Evolutionary conservation across 2,113 vertebrate genomes (phyloP).

Genomic region (Sander lucioperca): DNA sequence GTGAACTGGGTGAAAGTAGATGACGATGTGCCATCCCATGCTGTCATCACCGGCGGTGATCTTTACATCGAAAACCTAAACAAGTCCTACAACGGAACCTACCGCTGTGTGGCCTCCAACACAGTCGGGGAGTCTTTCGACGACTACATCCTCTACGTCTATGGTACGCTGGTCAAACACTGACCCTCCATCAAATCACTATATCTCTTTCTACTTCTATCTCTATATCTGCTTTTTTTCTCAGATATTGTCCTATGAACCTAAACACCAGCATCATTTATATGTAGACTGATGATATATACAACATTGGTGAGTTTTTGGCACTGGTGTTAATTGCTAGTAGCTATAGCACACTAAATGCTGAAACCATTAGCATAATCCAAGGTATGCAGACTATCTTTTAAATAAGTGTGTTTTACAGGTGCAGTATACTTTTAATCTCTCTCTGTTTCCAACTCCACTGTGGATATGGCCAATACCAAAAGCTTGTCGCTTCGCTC

Average conservation of each 20-base stretch:
- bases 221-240: neutral
- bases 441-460: neutral
- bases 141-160: constrained; percentile 98
- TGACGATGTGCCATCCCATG: constrained; percentile 95
- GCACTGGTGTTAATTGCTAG: constrained; percentile 7
- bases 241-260: neutral
- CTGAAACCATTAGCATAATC: neutral
- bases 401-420: constrained; percentile 9
- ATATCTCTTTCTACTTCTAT: neutral
- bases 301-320: constrained; percentile 4
- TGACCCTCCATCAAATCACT: neutral
- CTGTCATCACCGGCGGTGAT: constrained; percentile 91
- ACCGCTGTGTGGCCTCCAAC: constrained; percentile 96
- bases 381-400: constrained; percentile 7
- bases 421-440: neutral
- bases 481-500: neutral
- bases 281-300: constrained; percentile 21
- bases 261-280: constrained; percentile 3
- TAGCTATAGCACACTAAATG: constrained; percentile 28
- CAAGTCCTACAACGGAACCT: constrained; percentile 99
- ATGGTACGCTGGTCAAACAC: constrained; percentile 87
- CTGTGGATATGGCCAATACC: neutral
- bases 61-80: constrained; percentile 97
- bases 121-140: constrained; percentile 92
- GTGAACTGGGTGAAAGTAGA: constrained; percentile 96